Percentiles rank a stretch among this genome's conserved stretches.
These are phyloP conservation scores for Drosophila nigrodunni DNA, from an alignment of 1,140 invertebrate genomes.

Conservation along the genomic window DNA sequence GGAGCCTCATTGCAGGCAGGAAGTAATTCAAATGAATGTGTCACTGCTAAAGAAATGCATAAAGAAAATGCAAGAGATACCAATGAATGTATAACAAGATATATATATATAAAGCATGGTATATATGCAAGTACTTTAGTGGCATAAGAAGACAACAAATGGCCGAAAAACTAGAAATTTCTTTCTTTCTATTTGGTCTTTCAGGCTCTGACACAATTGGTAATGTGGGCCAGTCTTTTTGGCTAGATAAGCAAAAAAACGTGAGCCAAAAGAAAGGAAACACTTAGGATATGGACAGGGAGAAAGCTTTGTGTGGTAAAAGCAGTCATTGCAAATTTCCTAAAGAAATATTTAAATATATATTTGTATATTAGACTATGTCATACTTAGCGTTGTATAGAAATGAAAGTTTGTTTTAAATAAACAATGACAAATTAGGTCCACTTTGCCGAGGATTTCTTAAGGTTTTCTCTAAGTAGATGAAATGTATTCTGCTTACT, in stretches of 20 bases:
- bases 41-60: slow-evolving; percentile 53
- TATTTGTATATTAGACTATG: not conserved
- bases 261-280: slow-evolving; percentile 11
- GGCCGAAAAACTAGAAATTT: slow-evolving; percentile 25
- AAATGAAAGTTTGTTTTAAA: not conserved
- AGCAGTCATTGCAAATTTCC: slow-evolving; percentile 14
- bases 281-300: slow-evolving; percentile 7
- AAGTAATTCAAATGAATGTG: slow-evolving; percentile 71
- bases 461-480: too few relatives aligned
- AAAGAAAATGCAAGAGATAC: slow-evolving; percentile 53
- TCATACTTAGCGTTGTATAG: not conserved
- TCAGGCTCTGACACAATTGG: slow-evolving; percentile 28
- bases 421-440: too few relatives aligned
- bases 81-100: slow-evolving; percentile 37
- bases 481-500: too few relatives aligned
- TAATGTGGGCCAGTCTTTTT: slow-evolving; percentile 12
- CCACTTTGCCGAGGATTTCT: too few relatives aligned
- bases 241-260: slow-evolving; percentile 33
- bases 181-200: not conserved
- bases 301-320: slow-evolving; percentile 20
- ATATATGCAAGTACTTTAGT: slow-evolving; percentile 17
- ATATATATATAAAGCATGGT: not conserved
- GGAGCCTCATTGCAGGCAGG: slow-evolving; percentile 50
- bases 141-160: slow-evolving; percentile 31
- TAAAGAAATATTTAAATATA: not conserved